Evolutionary conservation across 2,888 invertebrate species (phyloP).

Genomic region (Xestia ashworthii): DNA sequence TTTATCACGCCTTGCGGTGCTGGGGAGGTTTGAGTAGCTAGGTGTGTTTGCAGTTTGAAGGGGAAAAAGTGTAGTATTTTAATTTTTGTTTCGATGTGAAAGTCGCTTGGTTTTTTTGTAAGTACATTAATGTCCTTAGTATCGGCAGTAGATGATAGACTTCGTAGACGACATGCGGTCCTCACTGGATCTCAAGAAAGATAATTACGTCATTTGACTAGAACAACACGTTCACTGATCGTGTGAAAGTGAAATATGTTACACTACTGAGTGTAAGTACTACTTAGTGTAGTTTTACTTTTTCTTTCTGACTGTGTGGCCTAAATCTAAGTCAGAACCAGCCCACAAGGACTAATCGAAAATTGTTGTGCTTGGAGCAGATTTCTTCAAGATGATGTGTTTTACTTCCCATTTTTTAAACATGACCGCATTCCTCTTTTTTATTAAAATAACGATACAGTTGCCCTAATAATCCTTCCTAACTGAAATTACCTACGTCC

Average conservation of each 20-base stretch:
- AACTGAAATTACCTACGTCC: slow-evolving; percentile 20
- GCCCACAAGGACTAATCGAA: no score
- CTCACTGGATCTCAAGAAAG: background rate
- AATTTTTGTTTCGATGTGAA: background rate
- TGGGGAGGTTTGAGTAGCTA: slow-evolving; percentile 20
- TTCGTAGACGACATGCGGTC: background rate
- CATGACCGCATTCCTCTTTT: no score
- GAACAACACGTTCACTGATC: background rate
- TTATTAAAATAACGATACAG: background rate
- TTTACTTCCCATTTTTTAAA: no score
- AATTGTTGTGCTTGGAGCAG: background rate
- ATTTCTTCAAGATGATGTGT: background rate
- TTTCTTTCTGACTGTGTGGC: background rate
- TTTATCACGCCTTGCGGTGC: slow-evolving; percentile 64
- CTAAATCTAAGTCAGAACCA: no score
- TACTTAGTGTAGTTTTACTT: background rate
- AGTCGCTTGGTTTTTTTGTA: background rate
- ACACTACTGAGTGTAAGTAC: no score
- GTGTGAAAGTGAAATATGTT: background rate
- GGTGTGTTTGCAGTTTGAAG: background rate
- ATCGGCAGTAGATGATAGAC: background rate
- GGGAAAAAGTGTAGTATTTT: background rate
- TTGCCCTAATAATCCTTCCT: background rate
- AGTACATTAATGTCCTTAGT: background rate
- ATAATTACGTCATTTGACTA: background rate